Evolutionary conservation across 2,797 vertebrate genomes (phyloP), one percentile per base, ranked within the genome.

Genomic region (Pipistrellus pygmaeus): DNA sequence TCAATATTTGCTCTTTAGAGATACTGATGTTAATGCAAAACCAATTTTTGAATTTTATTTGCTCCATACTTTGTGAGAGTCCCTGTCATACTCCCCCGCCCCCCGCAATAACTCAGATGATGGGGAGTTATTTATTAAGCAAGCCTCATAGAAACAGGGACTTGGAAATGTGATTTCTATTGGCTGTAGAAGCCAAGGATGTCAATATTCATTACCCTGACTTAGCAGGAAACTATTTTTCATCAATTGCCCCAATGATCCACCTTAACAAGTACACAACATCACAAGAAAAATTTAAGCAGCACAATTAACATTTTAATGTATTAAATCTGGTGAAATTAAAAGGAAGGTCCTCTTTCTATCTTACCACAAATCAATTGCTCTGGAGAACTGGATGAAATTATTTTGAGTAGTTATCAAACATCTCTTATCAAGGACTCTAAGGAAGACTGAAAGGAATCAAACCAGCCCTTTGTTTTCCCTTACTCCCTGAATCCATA

Each of bases 271-370:
- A 96, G 94, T 11, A 66, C 3, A 82, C 38, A 88, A 53, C 12
- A 38, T n/a, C 30, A 38, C 27, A 85, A 60, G 64, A 62, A 71
- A 96, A 90, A 57, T 21, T 88, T 91, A 91, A 95, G 82, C 13
- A 81, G 41, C 72, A 35, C 82, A 84, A 66, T 96, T 89, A 94
- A 91, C 51, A 84, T 57, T 83, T 46, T 92, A 53, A 92, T 93
- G 25, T 23, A 91, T 85, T 80, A 82, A 48, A n/a, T 73, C 5
- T 1, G 25, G 32, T 90, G 32, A 71, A 89, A 92, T 71, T 35
- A 92, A 94, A 92, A 83, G 32, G n/a, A 92, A 87, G 44, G 21
- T 5, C 44, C 23, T 85, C 11, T 48, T 75, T 96, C 46, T 75
- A 3, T 27, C 38, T 84, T 80, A 53, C 18, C 30, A 76, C 55